Evolutionary conservation across 1,140 invertebrate species (phyloP).

Genomic region (Panagrolaimus sp.): DNA sequence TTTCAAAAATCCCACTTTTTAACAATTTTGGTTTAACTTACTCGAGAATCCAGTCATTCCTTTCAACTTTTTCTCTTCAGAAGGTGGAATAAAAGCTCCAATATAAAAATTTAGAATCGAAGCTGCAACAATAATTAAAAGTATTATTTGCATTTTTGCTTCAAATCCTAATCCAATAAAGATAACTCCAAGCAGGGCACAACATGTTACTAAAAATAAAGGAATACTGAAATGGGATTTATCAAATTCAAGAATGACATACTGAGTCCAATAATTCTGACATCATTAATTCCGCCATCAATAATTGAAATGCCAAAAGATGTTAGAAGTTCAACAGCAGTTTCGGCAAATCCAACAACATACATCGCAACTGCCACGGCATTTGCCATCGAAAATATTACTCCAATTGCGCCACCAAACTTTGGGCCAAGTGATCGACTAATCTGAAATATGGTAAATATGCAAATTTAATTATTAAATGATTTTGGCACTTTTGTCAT

Average conservation of each 20-base stretch:
- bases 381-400: conserved; percentile 68
- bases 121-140: conserved; percentile 76
- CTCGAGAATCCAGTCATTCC: conserved; percentile 72
- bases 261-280: conserved; percentile 63
- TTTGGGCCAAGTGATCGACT: conserved; percentile 64
- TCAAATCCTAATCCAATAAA: conserved; percentile 45
- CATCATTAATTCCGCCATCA: conserved; percentile 63
- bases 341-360: conserved; percentile 67
- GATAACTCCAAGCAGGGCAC: conserved; percentile 34
- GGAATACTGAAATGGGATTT: conserved; percentile 21
- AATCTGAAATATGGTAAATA: background rate
- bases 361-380: conserved; percentile 67
- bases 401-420: conserved; percentile 68
- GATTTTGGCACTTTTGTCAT: no score
- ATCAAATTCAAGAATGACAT: conserved; percentile 8
- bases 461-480: background rate
- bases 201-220: conserved; percentile 22
- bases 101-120: conserved; percentile 84
- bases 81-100: conserved; percentile 77
- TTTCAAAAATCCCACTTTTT: background rate
- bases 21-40: background rate
- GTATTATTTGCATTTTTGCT: conserved; percentile 68
- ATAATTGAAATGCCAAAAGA: conserved; percentile 66
- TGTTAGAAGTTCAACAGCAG: conserved; percentile 63
- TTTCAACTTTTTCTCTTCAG: conserved; percentile 68